A percentile compares a stretch with the other conserved stretches of the same genome.
Conservation (phyloP, 2,888 invertebrate species). For the Heteropelma amictum region DNA sequence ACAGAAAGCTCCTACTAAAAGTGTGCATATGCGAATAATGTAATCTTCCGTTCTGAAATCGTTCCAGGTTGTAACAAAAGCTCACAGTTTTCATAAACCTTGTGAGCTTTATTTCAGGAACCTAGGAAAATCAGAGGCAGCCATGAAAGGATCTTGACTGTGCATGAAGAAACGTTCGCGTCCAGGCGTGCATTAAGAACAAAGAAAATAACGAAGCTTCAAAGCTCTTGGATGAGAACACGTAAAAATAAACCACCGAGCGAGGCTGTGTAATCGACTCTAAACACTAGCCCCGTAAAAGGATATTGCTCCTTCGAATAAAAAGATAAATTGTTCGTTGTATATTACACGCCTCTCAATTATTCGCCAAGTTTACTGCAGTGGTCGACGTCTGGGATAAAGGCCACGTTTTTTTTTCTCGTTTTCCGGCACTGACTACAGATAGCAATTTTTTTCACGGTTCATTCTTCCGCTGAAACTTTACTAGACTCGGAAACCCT, state of each 20-base stretch:
- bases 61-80: slow-evolving; percentile 32
- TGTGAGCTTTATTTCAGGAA: background rate
- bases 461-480: too few species aligned
- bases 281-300: background rate
- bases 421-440: too few species aligned
- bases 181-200: background rate
- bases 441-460: too few species aligned
- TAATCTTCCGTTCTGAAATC: slow-evolving; percentile 12
- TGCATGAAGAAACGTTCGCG: background rate
- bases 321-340: background rate
- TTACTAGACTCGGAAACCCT: too few species aligned
- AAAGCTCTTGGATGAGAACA: slow-evolving; percentile 1
- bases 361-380: background rate
- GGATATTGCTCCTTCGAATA: background rate
- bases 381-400: background rate
- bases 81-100: slow-evolving; percentile 16
- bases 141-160: background rate
- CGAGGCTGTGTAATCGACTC: slow-evolving; percentile 18
- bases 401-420: background rate
- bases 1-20: too few species aligned
- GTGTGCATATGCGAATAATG: too few species aligned
- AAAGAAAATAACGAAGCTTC: slow-evolving; percentile 19
- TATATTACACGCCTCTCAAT: background rate
- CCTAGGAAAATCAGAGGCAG: background rate
- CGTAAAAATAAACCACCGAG: background rate